Conservation (phyloP, 2,797 vertebrate genomes). For the Alca torda region DNA sequence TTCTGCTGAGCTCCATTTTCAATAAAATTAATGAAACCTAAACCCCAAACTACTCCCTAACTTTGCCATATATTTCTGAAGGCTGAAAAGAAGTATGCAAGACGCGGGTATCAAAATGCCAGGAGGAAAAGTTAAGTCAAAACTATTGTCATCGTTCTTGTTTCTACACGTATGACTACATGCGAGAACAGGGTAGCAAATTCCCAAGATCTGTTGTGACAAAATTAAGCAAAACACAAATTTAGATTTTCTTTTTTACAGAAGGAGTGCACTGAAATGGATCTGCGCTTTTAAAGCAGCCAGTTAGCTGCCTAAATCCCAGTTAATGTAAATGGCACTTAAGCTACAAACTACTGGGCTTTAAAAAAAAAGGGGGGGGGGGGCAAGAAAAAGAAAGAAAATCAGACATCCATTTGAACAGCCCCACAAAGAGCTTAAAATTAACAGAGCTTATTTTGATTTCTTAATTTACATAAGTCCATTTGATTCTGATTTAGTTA, state of each 20-base stretch:
- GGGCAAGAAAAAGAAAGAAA: background rate
- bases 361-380: background rate
- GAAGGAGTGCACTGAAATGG: background rate
- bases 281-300: background rate
- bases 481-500: constrained; percentile 58
- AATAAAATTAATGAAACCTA: background rate
- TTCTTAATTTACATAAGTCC: constrained; percentile 60
- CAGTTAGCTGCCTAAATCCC: background rate
- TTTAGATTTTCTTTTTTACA: background rate
- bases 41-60: background rate
- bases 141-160: background rate
- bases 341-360: background rate
- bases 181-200: background rate
- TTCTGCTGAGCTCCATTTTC: background rate
- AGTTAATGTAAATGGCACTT: background rate
- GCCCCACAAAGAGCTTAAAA: constrained; percentile 53
- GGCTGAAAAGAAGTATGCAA: background rate
- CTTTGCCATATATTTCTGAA: background rate
- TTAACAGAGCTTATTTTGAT: constrained; percentile 41
- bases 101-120: background rate
- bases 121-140: background rate
- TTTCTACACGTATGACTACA: background rate
- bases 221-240: background rate
- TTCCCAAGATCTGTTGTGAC: background rate
- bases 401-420: constrained; percentile 27